phyloP scores from a whole-genome alignment of 2,888 invertebrate species.

The Isotomurus palustris region DNA sequence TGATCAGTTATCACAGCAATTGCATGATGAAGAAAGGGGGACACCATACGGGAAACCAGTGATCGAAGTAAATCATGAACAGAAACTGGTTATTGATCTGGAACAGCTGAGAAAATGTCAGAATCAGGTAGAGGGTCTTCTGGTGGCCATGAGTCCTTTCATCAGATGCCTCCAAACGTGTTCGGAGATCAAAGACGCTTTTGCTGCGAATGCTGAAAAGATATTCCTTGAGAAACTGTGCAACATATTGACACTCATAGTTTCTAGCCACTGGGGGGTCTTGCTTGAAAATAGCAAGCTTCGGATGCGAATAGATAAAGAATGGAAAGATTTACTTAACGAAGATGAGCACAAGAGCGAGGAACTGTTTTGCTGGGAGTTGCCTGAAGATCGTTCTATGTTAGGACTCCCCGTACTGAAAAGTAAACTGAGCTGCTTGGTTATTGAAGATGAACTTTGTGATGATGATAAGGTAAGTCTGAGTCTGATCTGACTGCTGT shows the following conservation, averaged over 20 bases:
- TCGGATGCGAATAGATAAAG: constrained; percentile 7
- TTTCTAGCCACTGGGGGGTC: constrained; percentile 32
- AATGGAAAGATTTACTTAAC: constrained; percentile 18
- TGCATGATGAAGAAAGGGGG: background rate
- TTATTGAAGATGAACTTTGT: constrained; percentile 4
- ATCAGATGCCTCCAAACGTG: constrained; percentile 41
- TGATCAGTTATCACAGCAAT: background rate
- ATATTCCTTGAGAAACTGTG: constrained; percentile 37
- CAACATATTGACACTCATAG: constrained; percentile 31
- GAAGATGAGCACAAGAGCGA: background rate
- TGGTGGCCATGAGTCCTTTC: constrained; percentile 38
- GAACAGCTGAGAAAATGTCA: constrained; percentile 35
- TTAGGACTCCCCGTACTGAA: constrained; percentile 30
- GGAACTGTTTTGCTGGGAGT: constrained; percentile 25
- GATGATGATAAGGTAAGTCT: constrained; percentile 9
- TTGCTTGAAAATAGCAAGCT: background rate
- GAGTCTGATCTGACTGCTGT: background rate
- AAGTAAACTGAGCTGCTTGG: constrained; percentile 10
- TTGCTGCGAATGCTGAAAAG: constrained; percentile 40
- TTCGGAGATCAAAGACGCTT: constrained; percentile 37
- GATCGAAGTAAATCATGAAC: background rate
- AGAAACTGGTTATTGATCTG: constrained; percentile 20
- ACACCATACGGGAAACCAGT: background rate
- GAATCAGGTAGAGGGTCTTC: constrained; percentile 27
- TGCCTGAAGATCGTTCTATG: constrained; percentile 40